Conservation (phyloP, 2,797 vertebrate species). For the Artibeus lituratus region DNA sequence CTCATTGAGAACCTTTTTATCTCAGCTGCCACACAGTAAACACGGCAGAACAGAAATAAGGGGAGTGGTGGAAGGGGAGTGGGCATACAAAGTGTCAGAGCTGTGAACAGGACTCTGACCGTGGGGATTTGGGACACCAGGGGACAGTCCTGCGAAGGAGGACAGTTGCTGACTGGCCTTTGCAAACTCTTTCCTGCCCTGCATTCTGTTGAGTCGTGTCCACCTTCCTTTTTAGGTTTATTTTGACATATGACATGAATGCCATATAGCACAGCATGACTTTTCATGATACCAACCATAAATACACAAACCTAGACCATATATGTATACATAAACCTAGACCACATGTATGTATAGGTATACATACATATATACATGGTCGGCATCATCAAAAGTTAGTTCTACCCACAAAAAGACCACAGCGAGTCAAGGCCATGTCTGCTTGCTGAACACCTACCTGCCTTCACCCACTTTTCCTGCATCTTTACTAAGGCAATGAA, state of each 20-base stretch:
- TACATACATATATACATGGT: too few species aligned
- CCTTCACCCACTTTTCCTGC: neutral
- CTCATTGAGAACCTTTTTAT: neutral
- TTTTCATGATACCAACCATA: too few species aligned
- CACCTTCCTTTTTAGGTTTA: neutral
- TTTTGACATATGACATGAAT: neutral
- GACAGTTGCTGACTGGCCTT: neutral
- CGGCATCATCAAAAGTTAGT: neutral
- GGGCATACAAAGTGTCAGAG: accelerated
- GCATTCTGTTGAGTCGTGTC: too few species aligned
- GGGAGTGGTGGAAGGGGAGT: accelerated
- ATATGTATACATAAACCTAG: too few species aligned
- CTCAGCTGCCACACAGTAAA: neutral
- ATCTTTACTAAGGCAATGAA: neutral
- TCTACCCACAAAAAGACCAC: neutral
- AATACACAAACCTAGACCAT: too few species aligned
- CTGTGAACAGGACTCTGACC: too few species aligned
- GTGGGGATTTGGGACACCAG: neutral
- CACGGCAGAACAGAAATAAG: neutral
- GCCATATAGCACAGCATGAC: too few species aligned
- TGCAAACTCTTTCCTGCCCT: neutral
- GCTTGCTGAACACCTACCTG: neutral
- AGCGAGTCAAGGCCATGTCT: neutral
- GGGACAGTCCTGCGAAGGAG: neutral
- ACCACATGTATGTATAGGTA: too few species aligned